Evolutionary conservation across 2,797 vertebrate species (phyloP).

Genomic region (Cetoscarus ocellatus): DNA sequence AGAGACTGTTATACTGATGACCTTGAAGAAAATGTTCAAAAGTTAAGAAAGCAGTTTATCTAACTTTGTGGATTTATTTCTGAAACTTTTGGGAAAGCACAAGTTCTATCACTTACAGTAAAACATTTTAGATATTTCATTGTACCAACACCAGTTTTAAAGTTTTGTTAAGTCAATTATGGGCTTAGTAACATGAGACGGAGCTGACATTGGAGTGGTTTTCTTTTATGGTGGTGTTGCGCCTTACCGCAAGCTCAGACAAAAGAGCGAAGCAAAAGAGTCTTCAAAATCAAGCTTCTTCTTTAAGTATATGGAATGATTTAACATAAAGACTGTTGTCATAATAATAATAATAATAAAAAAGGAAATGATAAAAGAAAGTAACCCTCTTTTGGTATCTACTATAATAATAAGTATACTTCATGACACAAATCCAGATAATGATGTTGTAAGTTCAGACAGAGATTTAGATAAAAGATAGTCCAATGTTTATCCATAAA

Average conservation of each 20-base stretch:
- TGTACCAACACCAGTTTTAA: constrained; percentile 14
- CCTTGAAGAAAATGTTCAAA: too few species aligned
- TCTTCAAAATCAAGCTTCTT: neutral
- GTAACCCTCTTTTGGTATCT: constrained; percentile 10
- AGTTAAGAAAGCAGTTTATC: too few species aligned
- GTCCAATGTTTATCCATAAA: constrained; percentile 27
- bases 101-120: too few species aligned
- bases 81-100: too few species aligned
- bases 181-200: constrained; percentile 25
- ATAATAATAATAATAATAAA: constrained; percentile 4
- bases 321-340: neutral
- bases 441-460: neutral
- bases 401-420: constrained; percentile 5
- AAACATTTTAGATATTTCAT: neutral
- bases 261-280: constrained; percentile 37
- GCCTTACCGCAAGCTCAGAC: constrained; percentile 11
- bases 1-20: neutral
- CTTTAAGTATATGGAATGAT: too few species aligned
- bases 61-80: too few species aligned
- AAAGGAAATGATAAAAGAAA: constrained; percentile 1
- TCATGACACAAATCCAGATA: constrained; percentile 4
- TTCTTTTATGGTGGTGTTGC: constrained; percentile 17
- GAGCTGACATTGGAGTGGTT: constrained; percentile 7
- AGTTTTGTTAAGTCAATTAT: constrained; percentile 15
- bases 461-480: constrained; percentile 7